These are phyloP conservation scores for Mionectes olivaceus DNA, from an alignment of 2,797 vertebrate genomes.

Conservation along the genomic window DNA sequence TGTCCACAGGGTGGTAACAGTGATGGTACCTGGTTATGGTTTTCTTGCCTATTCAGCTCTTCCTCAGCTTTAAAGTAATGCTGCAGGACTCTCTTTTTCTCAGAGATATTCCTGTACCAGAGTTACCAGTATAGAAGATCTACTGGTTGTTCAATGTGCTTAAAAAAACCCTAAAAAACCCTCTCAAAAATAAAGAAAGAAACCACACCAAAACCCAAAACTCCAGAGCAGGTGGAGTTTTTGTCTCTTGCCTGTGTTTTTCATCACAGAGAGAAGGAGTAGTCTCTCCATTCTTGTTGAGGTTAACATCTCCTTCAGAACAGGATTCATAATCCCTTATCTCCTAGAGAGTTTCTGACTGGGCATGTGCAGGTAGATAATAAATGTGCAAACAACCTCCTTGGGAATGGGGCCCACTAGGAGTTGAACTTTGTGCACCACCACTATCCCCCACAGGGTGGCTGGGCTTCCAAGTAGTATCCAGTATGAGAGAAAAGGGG, in stretches of 20 bases:
- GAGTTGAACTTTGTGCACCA: not conserved
- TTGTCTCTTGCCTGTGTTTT: not conserved
- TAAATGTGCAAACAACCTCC: not conserved
- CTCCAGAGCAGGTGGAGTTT: not conserved
- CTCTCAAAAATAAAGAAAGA: not conserved
- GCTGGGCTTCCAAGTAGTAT: not conserved
- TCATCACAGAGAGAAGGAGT: not conserved
- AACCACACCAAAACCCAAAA: fast-evolving
- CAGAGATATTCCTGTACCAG: not conserved
- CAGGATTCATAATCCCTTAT: not conserved
- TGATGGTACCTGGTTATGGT: not conserved
- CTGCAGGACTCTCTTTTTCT: not conserved
- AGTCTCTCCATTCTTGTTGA: not conserved
- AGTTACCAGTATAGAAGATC: not conserved
- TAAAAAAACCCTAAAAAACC: not conserved
- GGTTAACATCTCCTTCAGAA: not conserved
- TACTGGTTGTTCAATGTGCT: not conserved
- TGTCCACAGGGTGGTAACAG: not conserved
- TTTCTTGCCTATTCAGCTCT: not conserved
- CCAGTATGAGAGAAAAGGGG: not conserved
- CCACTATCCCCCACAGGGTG: fast-evolving
- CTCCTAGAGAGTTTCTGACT: not conserved
- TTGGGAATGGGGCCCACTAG: not conserved
- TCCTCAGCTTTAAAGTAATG: not conserved
- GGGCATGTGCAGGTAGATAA: not conserved